Evolutionary conservation across 2,888 invertebrate species (phyloP).

Genomic region (Nowickia ferox): DNA sequence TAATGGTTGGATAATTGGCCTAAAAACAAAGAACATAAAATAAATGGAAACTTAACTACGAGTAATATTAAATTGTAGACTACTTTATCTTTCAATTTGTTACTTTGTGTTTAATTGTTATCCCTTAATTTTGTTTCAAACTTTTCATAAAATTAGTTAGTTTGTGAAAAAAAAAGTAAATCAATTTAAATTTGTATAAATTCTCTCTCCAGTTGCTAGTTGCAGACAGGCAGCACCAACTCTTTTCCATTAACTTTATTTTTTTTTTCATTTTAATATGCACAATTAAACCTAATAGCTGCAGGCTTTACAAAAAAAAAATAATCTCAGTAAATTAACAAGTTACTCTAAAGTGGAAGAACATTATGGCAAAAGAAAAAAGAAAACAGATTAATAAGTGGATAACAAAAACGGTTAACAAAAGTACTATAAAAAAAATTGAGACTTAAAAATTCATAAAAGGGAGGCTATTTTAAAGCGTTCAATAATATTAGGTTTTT

Average conservation of each 20-base stretch:
- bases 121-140: neutral
- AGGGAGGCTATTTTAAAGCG: no score
- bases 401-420: neutral
- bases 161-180: neutral
- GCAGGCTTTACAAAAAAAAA: slow-evolving; percentile 29
- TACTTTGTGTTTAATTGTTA: neutral
- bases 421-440: neutral
- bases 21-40: neutral
- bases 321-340: slow-evolving; percentile 25
- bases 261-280: slow-evolving; percentile 48
- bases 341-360: slow-evolving; percentile 38
- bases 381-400: neutral
- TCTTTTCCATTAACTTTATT: neutral
- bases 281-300: slow-evolving; percentile 60
- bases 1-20: slow-evolving; percentile 7
- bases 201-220: neutral
- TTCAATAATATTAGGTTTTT: no score
- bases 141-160: neutral
- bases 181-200: slow-evolving; percentile 9
- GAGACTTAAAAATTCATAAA: no score
- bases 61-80: neutral
- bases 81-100: neutral
- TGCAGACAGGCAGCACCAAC: no score
- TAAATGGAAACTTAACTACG: neutral
- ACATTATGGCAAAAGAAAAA: slow-evolving; percentile 1